A percentile compares a stretch with the other conserved stretches of the same genome.
phyloP scores from a whole-genome alignment of 2,888 invertebrate species.

The Chrysolina haemoptera region DNA sequence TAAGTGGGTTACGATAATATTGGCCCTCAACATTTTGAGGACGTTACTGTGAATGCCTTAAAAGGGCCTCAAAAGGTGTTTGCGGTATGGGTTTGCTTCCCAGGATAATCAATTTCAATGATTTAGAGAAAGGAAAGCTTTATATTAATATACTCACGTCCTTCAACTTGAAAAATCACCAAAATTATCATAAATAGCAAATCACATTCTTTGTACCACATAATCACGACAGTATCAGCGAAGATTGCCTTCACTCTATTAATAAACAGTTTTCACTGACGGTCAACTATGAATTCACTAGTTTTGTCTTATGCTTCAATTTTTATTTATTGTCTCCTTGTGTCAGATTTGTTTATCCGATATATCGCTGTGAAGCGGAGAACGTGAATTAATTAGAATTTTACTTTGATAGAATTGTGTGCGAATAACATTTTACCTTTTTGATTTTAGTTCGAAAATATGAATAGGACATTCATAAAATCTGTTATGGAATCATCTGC shows the following conservation, averaged over 20 bases:
- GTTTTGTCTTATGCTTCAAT: neutral
- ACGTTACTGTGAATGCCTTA: too few relatives aligned
- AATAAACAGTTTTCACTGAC: neutral
- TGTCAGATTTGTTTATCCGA: neutral
- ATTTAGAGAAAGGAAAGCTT: neutral
- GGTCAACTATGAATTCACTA: neutral
- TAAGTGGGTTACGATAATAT: too few relatives aligned
- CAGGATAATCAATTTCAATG: too few relatives aligned
- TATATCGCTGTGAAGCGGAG: neutral
- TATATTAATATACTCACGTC: neutral
- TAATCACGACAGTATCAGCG: neutral
- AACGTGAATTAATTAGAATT: too few relatives aligned
- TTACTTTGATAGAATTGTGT: too few relatives aligned
- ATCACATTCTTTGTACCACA: neutral
- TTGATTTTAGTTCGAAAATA: too few relatives aligned
- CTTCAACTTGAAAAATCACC: slow-evolving; percentile 1
- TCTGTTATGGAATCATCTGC: too few relatives aligned
- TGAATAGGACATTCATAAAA: too few relatives aligned
- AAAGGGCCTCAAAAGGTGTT: too few relatives aligned
- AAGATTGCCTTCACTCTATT: neutral
- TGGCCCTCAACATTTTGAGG: too few relatives aligned
- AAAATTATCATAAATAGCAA: neutral
- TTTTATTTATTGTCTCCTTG: neutral
- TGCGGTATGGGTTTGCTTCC: too few relatives aligned
- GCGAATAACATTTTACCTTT: too few relatives aligned